A percentile compares a stretch with the other conserved stretches of the same genome.
Evolutionary conservation across 2,888 invertebrate species (phyloP).

Genomic region (Autographa pulchrina): DNA sequence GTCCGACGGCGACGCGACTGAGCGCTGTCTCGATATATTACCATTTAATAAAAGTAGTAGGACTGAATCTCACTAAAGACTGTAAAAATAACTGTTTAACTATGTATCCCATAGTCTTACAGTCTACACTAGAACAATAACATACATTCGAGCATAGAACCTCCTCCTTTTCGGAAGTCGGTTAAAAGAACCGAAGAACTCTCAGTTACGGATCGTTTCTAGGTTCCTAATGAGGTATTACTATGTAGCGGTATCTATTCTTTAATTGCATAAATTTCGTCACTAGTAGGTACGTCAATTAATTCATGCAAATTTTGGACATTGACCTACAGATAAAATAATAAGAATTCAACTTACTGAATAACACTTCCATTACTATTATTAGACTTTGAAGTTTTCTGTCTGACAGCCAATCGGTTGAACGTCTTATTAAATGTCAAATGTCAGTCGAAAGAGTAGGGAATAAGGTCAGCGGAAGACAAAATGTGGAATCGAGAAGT

Average conservation of each 20-base stretch:
- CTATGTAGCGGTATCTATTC: too few relatives aligned
- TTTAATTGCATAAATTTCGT: too few relatives aligned
- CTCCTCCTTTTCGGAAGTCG: too few relatives aligned
- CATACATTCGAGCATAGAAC: too few relatives aligned
- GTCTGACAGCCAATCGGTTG: not conserved
- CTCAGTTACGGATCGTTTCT: too few relatives aligned
- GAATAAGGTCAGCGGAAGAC: constrained; percentile 2
- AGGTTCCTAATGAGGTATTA: too few relatives aligned
- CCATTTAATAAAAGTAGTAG: constrained; percentile 29
- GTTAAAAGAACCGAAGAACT: too few relatives aligned
- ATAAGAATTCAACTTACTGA: not conserved
- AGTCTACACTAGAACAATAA: too few relatives aligned
- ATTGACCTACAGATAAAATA: not conserved
- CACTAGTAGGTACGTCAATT: too few relatives aligned
- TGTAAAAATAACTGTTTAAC: too few relatives aligned
- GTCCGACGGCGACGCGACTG: constrained; percentile 13
- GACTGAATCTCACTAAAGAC: constrained; percentile 3
- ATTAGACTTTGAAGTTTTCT: not conserved
- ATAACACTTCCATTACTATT: not conserved
- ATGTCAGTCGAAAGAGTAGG: constrained; percentile 3
- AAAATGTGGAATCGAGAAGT: not conserved
- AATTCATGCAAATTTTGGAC: too few relatives aligned
- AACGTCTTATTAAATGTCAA: constrained; percentile 4
- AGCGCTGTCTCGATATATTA: constrained; percentile 34
- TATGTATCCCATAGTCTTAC: too few relatives aligned